These are phyloP conservation scores for Lysandra bellargus DNA, from an alignment of 2,888 invertebrate species.

Conservation along the genomic window DNA sequence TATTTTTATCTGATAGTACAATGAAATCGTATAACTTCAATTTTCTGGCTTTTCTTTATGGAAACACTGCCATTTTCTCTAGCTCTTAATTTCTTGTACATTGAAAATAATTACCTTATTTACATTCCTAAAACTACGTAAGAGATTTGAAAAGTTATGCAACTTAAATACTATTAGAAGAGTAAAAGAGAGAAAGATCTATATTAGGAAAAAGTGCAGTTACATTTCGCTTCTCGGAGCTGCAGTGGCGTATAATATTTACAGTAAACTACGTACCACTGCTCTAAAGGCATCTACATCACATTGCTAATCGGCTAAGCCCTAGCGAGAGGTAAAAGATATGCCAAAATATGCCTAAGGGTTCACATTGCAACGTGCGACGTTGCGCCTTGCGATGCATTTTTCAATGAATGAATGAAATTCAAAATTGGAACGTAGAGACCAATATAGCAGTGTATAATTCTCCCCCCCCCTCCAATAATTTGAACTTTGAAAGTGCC, in stretches of 20 bases:
- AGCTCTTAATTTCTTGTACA: neutral
- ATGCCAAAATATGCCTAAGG: slow-evolving; percentile 62
- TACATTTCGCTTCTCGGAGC: slow-evolving; percentile 44
- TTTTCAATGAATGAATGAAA: neutral
- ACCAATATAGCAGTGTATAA: too few species aligned
- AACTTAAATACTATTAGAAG: slow-evolving; percentile 20
- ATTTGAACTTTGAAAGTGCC: too few species aligned
- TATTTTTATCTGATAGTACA: neutral
- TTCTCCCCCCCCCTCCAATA: too few species aligned
- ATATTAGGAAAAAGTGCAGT: slow-evolving; percentile 2
- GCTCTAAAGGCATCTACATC: slow-evolving; percentile 73
- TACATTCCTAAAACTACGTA: neutral
- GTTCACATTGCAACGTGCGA: neutral
- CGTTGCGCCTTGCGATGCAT: neutral
- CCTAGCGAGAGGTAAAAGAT: slow-evolving; percentile 65
- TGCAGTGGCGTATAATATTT: slow-evolving; percentile 54
- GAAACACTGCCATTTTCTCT: neutral
- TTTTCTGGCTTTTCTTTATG: neutral
- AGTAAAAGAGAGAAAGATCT: slow-evolving; percentile 19
- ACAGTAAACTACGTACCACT: slow-evolving; percentile 33
- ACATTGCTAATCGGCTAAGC: slow-evolving; percentile 71
- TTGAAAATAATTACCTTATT: slow-evolving; percentile 5
- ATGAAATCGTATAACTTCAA: too few species aligned
- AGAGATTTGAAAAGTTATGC: neutral
- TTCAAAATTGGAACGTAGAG: too few species aligned